Evolutionary conservation across 2,113 vertebrate genomes (phyloP), one percentile per base, ranked within the genome.

Genomic region (Cyphomyrus plagiostoma): DNA sequence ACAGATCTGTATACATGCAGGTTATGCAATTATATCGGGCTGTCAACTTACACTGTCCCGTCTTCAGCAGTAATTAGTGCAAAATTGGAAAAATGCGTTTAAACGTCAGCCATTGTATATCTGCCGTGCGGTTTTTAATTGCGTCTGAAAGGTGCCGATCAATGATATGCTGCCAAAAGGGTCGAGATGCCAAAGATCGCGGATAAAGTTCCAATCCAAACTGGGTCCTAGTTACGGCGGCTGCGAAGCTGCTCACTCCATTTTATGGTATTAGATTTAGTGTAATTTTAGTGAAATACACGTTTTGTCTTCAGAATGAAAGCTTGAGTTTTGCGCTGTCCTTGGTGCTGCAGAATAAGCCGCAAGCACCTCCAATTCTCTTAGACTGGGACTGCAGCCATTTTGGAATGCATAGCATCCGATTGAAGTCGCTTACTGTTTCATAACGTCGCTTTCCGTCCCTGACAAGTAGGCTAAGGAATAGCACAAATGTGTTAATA

Each of bases 291-390:
- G 30, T 80, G 42, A 80, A 80, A 80, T 42, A 39, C 62, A 11
- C 62, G 26, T 70, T 30, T 80, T n/a, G 17, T 80, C 74, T 42
- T 42, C 9, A 15, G n/a, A 30, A 30, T 80, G 35, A 42, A 80
- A 42, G 74, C 30, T 42, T 15, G 35, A 80, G 13, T 13, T 80
- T 89, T 90, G 83, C 93, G 93, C 95, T 96, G 95, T 96, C 96
- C 95, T 89, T 94, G 96, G 95, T 96, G 94, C 96, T 96, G 95
- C 50, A 80, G 88, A 15, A 21, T 10, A 88, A 26, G 46, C 66
- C 39, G 26, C 56, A 62, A 62, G 21, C 66, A 74, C n/a, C 26
- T 11, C 66, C 10, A n/a, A 74, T 42, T 80, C 6, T 66, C 88
- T 30, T 48, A 88, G 50, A 88, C 42, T 15, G 62, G 66, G 46